Evolutionary conservation across 2,797 vertebrate genomes (phyloP), one percentile per base, ranked within the genome.

Genomic region (Coilia nasus): DNA sequence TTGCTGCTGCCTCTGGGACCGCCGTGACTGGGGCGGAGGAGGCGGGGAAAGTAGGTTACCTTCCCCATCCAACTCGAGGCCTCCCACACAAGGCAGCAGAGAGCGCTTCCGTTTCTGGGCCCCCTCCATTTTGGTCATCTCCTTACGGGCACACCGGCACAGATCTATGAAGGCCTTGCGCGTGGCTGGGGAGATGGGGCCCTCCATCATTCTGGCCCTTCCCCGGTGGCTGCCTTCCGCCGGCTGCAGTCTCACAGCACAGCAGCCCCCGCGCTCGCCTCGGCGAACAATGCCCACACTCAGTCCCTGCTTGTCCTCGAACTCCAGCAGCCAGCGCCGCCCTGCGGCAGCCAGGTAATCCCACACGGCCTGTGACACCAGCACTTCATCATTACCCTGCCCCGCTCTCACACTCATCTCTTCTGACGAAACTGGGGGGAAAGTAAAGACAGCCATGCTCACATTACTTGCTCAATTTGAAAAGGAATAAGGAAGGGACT

Each of bases 301-400:
- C 89, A 98, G 97, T 85, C 96, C 96, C 91, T 97, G 97, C 92
- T 97, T 97, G 91, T 96, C 96, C 93, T 97, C 96, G 90, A 99
- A 97, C 88, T 97, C 97, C 78, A 97, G 95, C 94, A 99, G 95
- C 93, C 96, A 97, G 90, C 97, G 95, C 83, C 96, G 96, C 89
- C 97, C 96, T 3, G 94, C 95, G 86, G 97, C 96, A 90, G 96
- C 97, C 93, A 99, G 93, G 95, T 98, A 98, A 94, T 99, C 98
- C 98, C 98, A 99, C 86, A 98, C 97, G 15, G 96, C 97, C 92
- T 98, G 97, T 85, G 97, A 97, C 91, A 99, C 97, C 88, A 98
- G 96, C 91, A 99, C 96, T 90, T 98, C 97, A 94, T 97, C 97
- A 94, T 97, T 97, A 92, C 96, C 94, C 94, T 95, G 96, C 94